Evolutionary conservation across 2,113 vertebrate species (phyloP), one percentile per base, ranked within the genome.

Genomic region (Astur gentilis): DNA sequence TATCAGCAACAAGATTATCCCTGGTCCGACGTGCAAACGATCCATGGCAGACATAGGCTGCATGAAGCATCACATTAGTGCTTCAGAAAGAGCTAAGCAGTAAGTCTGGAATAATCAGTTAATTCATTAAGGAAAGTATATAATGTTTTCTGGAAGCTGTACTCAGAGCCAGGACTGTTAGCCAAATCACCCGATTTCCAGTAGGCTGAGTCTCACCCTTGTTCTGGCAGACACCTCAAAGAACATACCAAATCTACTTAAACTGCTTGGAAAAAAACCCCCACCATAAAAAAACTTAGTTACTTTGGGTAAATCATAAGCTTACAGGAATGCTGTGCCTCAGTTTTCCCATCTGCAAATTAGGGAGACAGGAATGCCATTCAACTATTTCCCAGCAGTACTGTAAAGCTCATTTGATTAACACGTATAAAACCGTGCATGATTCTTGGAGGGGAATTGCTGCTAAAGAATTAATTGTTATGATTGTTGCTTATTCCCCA

Each of bases 381-480:
- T 65, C 86, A 69, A 0, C 62, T 26, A 4, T 42, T 71, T 78
- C 91, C 80, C 89, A 66, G 89, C 72, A 75, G 72, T 2, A 52
- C 89, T 27, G 29, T n/a, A 34, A 42, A 84, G 86, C 80, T 87
- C 47, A 6, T 47, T 27, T 64, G 72, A 94, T 67, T 32, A 64
- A 32, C 52, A 11, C 38, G 78, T 64, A 10, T 81, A 57, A 75
- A 89, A 3, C 62, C 6, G 3, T 2, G 23, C 36, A 6, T 8
- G n/a, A 17, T 32, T 75, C 83, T 78, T 64, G 4, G 64, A 70
- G 72, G 47, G 69, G 69, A 94, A 81, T 22, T 67, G 80, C 89
- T 93, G 64, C 91, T 89, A 89, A 54, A 84, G 52, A 70, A 31
- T 87, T 90, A 90, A 83, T 85, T 87, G 89, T 80, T 90, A 25